Percentiles rank a stretch among this genome's conserved stretches.
phyloP scores from a whole-genome alignment of 53 echinoderm and acorn worm genomes.

The Stichopus horrens region DNA sequence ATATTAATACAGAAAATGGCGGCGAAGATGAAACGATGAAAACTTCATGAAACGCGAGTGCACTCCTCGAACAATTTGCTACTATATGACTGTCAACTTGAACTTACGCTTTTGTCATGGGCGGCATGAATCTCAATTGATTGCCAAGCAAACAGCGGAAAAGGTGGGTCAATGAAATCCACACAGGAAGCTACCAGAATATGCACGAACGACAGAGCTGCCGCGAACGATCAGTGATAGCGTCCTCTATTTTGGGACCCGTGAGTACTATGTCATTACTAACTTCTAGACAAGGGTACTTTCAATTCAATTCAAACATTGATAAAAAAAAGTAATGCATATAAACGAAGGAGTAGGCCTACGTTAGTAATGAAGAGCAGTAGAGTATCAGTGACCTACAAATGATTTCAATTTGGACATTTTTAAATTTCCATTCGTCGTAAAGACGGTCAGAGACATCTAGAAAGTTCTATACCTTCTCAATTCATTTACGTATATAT shows the following conservation, averaged over 20 bases:
- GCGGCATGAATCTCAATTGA: slow-evolving; percentile 51
- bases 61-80: background rate
- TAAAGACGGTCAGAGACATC: too few relatives aligned
- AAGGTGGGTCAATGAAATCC: slow-evolving; percentile 33
- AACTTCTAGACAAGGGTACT: too few relatives aligned
- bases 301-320: too few relatives aligned
- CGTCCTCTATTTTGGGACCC: background rate
- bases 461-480: too few relatives aligned
- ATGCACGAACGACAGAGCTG: background rate
- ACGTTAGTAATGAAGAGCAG: too few relatives aligned
- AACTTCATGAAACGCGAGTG: background rate
- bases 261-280: too few relatives aligned
- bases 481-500: too few relatives aligned
- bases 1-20: background rate
- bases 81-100: slow-evolving; percentile 15
- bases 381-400: too few relatives aligned
- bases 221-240: background rate
- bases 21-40: background rate
- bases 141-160: slow-evolving; percentile 37
- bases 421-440: too few relatives aligned
- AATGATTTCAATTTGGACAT: too few relatives aligned
- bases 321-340: too few relatives aligned
- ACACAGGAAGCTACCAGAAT: background rate
- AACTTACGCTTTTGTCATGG: slow-evolving; percentile 49
- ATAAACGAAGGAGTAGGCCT: too few relatives aligned